These are phyloP conservation scores for Synanceia verrucosa DNA, from an alignment of 2,797 vertebrate genomes.

Conservation along the genomic window DNA sequence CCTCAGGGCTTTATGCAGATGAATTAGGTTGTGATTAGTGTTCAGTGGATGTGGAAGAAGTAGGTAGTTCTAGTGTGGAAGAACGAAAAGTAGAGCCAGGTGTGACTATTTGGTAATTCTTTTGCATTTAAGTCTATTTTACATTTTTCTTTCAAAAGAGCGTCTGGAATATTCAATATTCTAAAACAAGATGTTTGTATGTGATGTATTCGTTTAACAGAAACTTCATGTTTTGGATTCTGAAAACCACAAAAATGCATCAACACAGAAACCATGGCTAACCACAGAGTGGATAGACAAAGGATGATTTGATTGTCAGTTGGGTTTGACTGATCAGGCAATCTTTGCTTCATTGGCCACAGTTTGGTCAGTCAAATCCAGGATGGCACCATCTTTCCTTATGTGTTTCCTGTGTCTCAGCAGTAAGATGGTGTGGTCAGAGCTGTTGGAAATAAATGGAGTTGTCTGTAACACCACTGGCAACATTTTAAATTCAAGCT, in stretches of 20 bases:
- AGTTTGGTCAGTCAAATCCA: neutral
- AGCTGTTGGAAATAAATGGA: neutral
- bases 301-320: neutral
- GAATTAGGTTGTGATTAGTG: slow-evolving; percentile 24
- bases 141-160: neutral
- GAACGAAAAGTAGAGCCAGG: neutral
- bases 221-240: no score
- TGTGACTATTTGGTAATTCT: neutral
- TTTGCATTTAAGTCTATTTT: neutral
- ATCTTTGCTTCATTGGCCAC: neutral
- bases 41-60: slow-evolving; percentile 7
- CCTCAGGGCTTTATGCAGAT: slow-evolving; percentile 18
- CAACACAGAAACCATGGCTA: neutral
- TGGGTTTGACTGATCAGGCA: neutral
- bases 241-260: neutral
- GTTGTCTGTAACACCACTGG: neutral
- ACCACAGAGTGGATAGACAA: neutral
- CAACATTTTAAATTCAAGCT: slow-evolving; percentile 1
- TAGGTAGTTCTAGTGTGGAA: neutral
- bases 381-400: neutral
- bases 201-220: neutral
- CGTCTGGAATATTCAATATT: neutral
- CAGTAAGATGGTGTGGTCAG: neutral
- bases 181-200: neutral
- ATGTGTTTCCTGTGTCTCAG: neutral